phyloP scores from a whole-genome alignment of 2,113 vertebrate species.

The Turdus rufiventris region DNA sequence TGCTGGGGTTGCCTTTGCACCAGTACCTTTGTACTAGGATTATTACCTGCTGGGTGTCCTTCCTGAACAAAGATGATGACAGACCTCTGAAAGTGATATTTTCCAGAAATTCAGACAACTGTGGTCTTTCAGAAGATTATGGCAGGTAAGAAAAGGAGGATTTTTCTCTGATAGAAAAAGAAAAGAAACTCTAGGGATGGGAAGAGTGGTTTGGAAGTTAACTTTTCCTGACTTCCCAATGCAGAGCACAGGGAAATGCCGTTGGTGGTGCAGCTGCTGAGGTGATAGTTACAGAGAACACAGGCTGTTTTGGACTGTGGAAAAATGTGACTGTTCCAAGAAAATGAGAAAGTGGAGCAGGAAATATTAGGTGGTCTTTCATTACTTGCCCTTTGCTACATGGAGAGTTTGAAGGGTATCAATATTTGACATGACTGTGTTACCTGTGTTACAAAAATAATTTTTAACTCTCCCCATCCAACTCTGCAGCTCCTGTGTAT shows the following conservation, averaged over 20 bases:
- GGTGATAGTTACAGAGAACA: neutral
- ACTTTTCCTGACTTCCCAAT: neutral
- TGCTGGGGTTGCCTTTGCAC: neutral
- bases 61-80: neutral
- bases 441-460: neutral
- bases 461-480: neutral
- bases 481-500: neutral
- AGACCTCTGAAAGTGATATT: neutral
- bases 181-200: neutral
- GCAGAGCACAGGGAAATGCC: neutral
- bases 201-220: neutral
- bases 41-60: neutral
- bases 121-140: neutral
- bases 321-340: neutral
- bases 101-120: neutral
- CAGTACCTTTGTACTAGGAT: neutral
- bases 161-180: neutral
- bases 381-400: neutral
- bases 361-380: neutral
- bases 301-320: neutral
- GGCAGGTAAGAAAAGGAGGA: neutral
- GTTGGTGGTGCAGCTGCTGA: neutral
- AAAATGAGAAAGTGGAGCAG: neutral
- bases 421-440: rapidly evolving
- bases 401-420: neutral